Conservation (phyloP, 1,140 invertebrate species). For the Pseudobourletiella spinata region DNA sequence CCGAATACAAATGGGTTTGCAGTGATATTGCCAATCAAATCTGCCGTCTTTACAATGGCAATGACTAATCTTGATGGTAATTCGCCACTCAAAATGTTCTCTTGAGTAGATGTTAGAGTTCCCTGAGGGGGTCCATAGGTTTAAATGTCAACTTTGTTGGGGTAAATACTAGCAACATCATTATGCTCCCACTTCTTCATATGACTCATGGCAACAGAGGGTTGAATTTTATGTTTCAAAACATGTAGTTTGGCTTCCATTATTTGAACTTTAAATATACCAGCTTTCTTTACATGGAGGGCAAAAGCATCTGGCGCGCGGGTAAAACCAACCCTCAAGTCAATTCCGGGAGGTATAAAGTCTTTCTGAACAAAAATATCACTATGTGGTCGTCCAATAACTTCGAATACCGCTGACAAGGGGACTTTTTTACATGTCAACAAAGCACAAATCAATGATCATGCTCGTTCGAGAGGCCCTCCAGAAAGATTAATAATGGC, state of each 20-base stretch:
- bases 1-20: conserved; percentile 23
- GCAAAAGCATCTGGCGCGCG: conserved; percentile 8
- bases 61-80: conserved; percentile 26
- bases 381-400: conserved; percentile 26
- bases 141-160: conserved; percentile 26
- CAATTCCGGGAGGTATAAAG: conserved; percentile 25
- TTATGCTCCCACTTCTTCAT: conserved; percentile 14
- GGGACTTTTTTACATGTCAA: too few relatives aligned
- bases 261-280: conserved; percentile 13
- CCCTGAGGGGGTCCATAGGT: conserved; percentile 16
- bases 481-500: too few relatives aligned
- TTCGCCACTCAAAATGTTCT: conserved; percentile 21
- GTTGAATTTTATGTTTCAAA: conserved; percentile 12
- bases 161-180: conserved; percentile 14
- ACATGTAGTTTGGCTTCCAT: conserved; percentile 14
- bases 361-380: conserved; percentile 26
- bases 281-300: not conserved
- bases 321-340: conserved; percentile 12
- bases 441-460: too few relatives aligned
- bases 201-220: conserved; percentile 3
- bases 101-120: conserved; percentile 5
- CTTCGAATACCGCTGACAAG: conserved; percentile 34
- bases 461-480: too few relatives aligned
- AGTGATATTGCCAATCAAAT: conserved; percentile 12
- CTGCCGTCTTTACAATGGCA: conserved; percentile 15